Base-by-base conservation (phyloP, 2,113 vertebrate species). In the Lanius collurio region DNA sequence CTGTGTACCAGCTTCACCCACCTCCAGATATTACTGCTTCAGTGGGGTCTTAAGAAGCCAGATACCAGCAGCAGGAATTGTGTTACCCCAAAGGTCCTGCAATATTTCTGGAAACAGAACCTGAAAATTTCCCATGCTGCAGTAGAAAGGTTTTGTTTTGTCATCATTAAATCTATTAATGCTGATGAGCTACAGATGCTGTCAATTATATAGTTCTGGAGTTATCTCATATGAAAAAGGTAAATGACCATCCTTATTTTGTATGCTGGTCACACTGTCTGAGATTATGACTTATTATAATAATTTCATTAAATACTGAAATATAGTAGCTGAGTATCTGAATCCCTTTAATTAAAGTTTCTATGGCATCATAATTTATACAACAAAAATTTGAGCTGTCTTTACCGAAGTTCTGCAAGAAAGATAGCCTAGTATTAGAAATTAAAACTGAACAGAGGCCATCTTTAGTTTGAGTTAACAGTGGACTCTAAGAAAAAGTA, bases 381-480 rank as follows among this genome's bases (percentile, higher is more conserved):
- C 14, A 76, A 89, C 18, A 93, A 89, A 89, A 87, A 83, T 68
- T 76, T 91, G 27, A 89, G 20, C 74, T 80, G 71, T 75, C 76
- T 94, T 93, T 81, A 60, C 53, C 13, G 11, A 92, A 92, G 60
- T 73, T 92, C 77, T 92, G 19, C 49, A 85, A 95, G 93, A 94
- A 91, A 86, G 60, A 95, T 69, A 87, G 73, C 46, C 50, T 95
- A 83, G 42, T 39, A 73, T 82, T 87, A 94, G 57, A 92, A 95
- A 95, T 68, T 90, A 90, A 94, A 93, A 76, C 56, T 71, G 64
- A 93, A 83, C 55, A 95, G 90, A 96, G 53, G 63, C 87, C 63
- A 90, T 69, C 35, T 82, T 87, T 85, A 81, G 15, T 79, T 81
- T 86, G 56, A 83, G 83, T 64, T 77, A 89, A 84, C 70, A 89